Evolutionary conservation across 2,888 invertebrate species (phyloP).

Genomic region (Gastracanthus pulcherrimus): DNA sequence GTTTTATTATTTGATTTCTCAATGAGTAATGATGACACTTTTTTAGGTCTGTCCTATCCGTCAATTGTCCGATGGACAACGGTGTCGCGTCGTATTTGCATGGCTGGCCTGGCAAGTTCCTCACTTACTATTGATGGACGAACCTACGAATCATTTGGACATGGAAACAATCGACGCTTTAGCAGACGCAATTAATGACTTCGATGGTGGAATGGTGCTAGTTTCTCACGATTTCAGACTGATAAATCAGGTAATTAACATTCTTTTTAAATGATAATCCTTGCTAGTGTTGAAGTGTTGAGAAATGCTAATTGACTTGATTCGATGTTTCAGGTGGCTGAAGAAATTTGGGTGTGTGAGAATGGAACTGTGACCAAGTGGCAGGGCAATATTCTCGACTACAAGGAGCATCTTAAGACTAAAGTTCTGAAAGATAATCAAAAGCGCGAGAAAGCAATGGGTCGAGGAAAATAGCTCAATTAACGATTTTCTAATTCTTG

Average conservation of each 20-base stretch:
- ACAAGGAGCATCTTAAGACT: conserved; percentile 95
- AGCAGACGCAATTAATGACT: conserved; percentile 98
- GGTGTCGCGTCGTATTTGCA: conserved; percentile 98
- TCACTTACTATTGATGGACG: conserved; percentile 91
- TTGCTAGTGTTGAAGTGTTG: neutral
- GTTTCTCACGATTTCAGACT: conserved; percentile 99
- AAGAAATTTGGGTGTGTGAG: conserved; percentile 99
- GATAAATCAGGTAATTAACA: conserved; percentile 91
- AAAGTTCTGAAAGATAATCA: conserved; percentile 88
- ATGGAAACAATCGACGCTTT: conserved; percentile 99
- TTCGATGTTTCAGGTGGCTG: conserved; percentile 87
- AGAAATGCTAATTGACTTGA: neutral
- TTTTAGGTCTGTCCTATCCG: conserved; percentile 90
- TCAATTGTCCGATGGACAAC: conserved; percentile 97
- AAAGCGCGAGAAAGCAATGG: conserved; percentile 72
- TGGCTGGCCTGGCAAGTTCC: conserved; percentile 99
- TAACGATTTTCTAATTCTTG: conserved; percentile 36
- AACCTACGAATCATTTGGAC: conserved; percentile 96
- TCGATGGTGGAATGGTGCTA: conserved; percentile 98
- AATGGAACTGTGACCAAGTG: conserved; percentile 97
- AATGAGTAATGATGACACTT: neutral
- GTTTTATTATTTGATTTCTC: neutral
- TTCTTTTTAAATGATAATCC: neutral
- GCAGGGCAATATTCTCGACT: conserved; percentile 96
- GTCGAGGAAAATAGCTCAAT: conserved; percentile 62